phyloP scores from a whole-genome alignment of 2,113 vertebrate species.

The Hymenochirus boettgeri region DNA sequence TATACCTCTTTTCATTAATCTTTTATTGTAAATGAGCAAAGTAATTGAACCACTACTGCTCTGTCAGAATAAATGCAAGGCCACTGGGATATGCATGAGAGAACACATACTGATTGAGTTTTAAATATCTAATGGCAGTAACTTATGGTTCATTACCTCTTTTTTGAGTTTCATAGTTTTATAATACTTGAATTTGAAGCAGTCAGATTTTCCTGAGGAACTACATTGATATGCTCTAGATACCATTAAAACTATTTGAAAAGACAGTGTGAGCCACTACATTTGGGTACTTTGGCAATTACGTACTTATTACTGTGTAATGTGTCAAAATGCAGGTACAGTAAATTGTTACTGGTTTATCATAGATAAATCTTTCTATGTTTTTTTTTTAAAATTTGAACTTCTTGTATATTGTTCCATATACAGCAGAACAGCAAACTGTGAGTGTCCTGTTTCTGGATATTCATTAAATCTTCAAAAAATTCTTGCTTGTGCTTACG shows the following conservation, averaged over 20 bases:
- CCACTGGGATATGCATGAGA: slow-evolving; percentile 75
- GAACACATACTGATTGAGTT: slow-evolving; percentile 81
- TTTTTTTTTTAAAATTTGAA: too few relatives aligned
- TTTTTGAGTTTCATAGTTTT: slow-evolving; percentile 69
- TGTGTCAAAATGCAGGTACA: too few relatives aligned
- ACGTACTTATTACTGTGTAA: too few relatives aligned
- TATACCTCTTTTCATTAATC: slow-evolving; percentile 88
- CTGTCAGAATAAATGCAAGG: slow-evolving; percentile 74
- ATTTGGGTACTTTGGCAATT: slow-evolving; percentile 47
- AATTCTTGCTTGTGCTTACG: too few relatives aligned
- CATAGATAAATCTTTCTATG: too few relatives aligned
- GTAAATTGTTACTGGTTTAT: too few relatives aligned
- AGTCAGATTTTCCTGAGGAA: slow-evolving; percentile 59
- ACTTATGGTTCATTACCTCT: slow-evolving; percentile 82
- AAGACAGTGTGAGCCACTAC: slow-evolving; percentile 44
- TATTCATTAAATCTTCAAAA: too few relatives aligned
- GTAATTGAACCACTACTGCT: slow-evolving; percentile 74
- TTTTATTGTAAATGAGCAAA: slow-evolving; percentile 84
- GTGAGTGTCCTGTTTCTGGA: too few relatives aligned
- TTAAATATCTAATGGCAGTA: slow-evolving; percentile 80
- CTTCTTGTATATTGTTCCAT: too few relatives aligned
- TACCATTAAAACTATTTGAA: slow-evolving; percentile 44
- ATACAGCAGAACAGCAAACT: too few relatives aligned
- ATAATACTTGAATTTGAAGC: slow-evolving; percentile 71
- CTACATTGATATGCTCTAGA: slow-evolving; percentile 53